phyloP scores from a whole-genome alignment of 2,113 vertebrate genomes.

The Hemiscyllium ocellatum region DNA sequence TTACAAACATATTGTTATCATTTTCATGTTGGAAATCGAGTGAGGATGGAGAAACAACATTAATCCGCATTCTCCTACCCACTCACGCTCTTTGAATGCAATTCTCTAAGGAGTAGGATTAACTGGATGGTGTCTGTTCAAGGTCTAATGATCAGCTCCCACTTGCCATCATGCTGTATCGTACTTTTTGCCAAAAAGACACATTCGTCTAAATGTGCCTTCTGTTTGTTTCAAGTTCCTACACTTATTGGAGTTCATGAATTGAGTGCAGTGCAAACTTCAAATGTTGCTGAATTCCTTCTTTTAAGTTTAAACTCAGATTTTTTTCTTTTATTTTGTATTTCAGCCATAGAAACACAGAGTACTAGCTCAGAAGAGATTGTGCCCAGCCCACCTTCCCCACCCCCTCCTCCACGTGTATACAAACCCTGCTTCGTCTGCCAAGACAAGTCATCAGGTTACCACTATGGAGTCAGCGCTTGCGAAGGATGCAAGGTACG shows the following conservation, averaged over 20 bases:
- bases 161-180: neutral
- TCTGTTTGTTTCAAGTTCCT: neutral
- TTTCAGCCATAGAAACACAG: constrained; percentile 87
- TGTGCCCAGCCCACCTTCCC: constrained; percentile 88
- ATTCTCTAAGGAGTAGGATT: neutral
- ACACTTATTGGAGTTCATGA: neutral
- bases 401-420: constrained; percentile 85
- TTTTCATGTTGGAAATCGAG: neutral
- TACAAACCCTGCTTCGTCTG: constrained; percentile 98
- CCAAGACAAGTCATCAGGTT: constrained; percentile 94
- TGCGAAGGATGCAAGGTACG: constrained; percentile 98
- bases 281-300: constrained; percentile 17
- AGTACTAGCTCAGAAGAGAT: constrained; percentile 96
- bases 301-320: constrained; percentile 6
- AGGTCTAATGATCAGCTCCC: neutral
- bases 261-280: constrained; percentile 7
- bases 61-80: neutral
- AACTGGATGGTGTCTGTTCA: neutral
- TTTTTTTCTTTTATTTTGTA: constrained; percentile 34
- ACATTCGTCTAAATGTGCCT: neutral
- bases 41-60: neutral
- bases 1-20: neutral
- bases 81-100: too few species aligned
- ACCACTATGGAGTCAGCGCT: constrained; percentile 97
- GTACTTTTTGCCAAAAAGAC: neutral